phyloP scores from a whole-genome alignment of 2,888 invertebrate species.

The Ichneumoninae sp. region DNA sequence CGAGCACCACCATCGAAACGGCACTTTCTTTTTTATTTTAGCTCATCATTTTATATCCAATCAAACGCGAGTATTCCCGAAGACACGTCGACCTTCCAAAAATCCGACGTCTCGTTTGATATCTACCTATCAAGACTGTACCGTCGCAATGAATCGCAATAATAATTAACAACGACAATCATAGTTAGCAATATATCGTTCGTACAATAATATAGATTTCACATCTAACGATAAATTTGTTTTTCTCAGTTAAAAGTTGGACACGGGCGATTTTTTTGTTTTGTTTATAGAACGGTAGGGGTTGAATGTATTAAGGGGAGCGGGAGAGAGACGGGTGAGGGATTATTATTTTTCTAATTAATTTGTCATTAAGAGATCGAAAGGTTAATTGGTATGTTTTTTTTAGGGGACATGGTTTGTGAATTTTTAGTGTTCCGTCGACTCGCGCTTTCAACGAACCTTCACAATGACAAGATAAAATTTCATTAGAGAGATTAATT shows the following conservation, averaged over 20 bases:
- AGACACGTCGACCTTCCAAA: conserved; percentile 66
- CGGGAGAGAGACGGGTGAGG: conserved; percentile 53
- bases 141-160: conserved; percentile 80
- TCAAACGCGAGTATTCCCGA: conserved; percentile 62
- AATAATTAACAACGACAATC: conserved; percentile 82
- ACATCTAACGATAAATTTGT: conserved; percentile 84
- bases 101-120: conserved; percentile 68
- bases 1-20: conserved; percentile 46
- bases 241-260: conserved; percentile 64
- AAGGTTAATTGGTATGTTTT: conserved; percentile 70
- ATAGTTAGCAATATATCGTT: conserved; percentile 80
- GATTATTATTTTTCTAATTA: conserved; percentile 53
- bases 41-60: conserved; percentile 27
- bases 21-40: conserved; percentile 35
- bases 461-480: conserved; percentile 76
- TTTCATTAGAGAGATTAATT: conserved; percentile 35
- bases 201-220: conserved; percentile 83
- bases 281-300: conserved; percentile 45
- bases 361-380: conserved; percentile 67
- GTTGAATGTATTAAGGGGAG: conserved; percentile 48
- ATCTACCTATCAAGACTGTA: conserved; percentile 69
- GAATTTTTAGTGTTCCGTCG: conserved; percentile 71
- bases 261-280: conserved; percentile 69
- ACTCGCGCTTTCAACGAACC: conserved; percentile 75
- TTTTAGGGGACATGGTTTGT: conserved; percentile 58